Percentiles rank a stretch among this genome's conserved stretches.
Evolutionary conservation across 2,113 vertebrate genomes (phyloP).

Genomic region (Acanthisitta chloris): DNA sequence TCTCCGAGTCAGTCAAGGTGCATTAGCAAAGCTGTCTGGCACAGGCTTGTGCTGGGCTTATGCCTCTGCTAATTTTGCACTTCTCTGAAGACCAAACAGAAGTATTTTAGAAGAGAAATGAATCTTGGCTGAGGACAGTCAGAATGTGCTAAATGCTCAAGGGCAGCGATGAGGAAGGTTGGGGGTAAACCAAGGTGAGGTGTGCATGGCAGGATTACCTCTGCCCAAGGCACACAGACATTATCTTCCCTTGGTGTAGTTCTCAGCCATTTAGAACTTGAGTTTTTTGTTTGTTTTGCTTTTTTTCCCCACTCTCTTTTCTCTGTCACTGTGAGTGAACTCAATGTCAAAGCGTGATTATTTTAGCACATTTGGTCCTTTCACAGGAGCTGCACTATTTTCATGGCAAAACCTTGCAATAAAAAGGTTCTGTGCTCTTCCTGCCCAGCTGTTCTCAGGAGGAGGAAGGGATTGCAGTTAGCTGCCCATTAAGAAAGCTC

Average conservation of each 20-base stretch:
- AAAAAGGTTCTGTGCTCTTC: neutral
- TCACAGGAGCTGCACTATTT: neutral
- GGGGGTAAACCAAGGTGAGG: neutral
- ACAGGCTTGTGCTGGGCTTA: neutral
- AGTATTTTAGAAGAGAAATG: neutral
- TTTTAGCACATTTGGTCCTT: neutral
- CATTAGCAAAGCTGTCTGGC: constrained; percentile 55
- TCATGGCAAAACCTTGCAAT: neutral
- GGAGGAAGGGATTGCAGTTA: neutral
- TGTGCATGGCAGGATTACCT: neutral
- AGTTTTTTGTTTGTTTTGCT: neutral
- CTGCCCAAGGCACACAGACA: neutral
- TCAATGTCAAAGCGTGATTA: neutral
- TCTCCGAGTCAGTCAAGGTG: neutral
- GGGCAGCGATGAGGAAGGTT: neutral
- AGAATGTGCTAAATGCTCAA: neutral
- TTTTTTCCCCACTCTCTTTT: fast-evolving
- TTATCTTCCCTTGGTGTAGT: neutral
- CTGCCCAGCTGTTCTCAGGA: neutral
- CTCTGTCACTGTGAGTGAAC: neutral
- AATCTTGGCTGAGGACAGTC: neutral
- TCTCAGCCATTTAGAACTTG: neutral
- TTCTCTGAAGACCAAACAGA: neutral
- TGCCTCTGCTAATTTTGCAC: constrained; percentile 16
- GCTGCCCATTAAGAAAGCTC: neutral